A percentile compares a stretch with the other conserved stretches of the same genome.
These are phyloP conservation scores for Scaptomyza graminum DNA, from an alignment of 1,140 invertebrate species.

Conservation along the genomic window DNA sequence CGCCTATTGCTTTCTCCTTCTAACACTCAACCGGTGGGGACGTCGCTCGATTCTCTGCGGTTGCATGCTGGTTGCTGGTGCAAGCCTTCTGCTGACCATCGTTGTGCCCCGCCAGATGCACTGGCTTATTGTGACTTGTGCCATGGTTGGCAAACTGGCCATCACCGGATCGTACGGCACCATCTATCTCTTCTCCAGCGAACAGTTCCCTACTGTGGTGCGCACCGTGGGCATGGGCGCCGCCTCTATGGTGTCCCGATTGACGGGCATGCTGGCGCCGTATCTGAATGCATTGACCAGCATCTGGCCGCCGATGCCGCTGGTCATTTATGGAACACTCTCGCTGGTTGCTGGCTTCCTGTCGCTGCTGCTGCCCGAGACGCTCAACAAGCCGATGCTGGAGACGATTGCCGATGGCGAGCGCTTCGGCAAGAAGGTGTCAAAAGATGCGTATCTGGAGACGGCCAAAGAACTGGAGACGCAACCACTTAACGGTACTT, in stretches of 20 bases:
- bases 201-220: conserved; percentile 93
- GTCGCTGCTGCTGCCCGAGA: conserved; percentile 90
- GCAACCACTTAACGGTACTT: conserved; percentile 56
- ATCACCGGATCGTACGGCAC: conserved; percentile 92
- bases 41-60: conserved; percentile 88
- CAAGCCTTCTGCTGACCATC: conserved; percentile 86
- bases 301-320: conserved; percentile 88
- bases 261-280: conserved; percentile 91
- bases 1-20: conserved; percentile 88
- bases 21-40: conserved; percentile 90
- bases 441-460: conserved; percentile 55
- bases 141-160: conserved; percentile 92
- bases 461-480: conserved; percentile 55
- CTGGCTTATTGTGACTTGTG: conserved; percentile 87
- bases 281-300: conserved; percentile 88
- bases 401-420: conserved; percentile 91
- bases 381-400: conserved; percentile 89
- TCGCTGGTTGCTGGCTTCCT: conserved; percentile 87
- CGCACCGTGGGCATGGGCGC: conserved; percentile 91
- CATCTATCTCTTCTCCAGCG: conserved; percentile 92
- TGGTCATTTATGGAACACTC: conserved; percentile 89
- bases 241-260: conserved; percentile 90
- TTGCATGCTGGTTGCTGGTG: conserved; percentile 88
- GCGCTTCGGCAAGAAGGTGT: conserved; percentile 85
- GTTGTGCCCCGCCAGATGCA: conserved; percentile 86